A percentile compares a stretch with the other conserved stretches of the same genome.
Evolutionary conservation across 2,113 vertebrate species (phyloP).

Genomic region (Odontesthes bonariensis): DNA sequence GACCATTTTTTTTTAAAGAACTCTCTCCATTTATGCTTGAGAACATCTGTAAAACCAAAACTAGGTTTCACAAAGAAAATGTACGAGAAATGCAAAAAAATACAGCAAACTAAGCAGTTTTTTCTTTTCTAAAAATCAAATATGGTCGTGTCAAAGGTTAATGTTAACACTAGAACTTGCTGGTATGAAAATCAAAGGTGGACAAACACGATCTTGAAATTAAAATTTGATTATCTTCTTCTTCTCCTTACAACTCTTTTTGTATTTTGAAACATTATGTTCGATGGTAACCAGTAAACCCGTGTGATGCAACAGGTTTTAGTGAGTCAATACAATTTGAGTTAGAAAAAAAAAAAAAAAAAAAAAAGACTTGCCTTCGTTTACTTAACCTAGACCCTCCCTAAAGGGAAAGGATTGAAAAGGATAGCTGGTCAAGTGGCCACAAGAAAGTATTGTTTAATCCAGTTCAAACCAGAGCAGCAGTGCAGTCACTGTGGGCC

Average conservation of each 20-base stretch:
- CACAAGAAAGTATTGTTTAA: constrained; percentile 54
- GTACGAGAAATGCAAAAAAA: constrained; percentile 8
- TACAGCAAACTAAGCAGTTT: constrained; percentile 8
- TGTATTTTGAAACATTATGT: too few relatives aligned
- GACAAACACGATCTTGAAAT: neutral
- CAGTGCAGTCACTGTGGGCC: constrained; percentile 7
- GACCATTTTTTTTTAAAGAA: neutral
- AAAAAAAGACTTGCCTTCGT: too few relatives aligned
- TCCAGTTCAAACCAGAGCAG: constrained; percentile 63
- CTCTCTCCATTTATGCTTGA: neutral
- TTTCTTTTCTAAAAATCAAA: too few relatives aligned
- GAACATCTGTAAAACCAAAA: constrained; percentile 10
- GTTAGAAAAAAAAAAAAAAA: too few relatives aligned
- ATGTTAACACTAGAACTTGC: neutral
- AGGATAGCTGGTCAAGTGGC: constrained; percentile 26
- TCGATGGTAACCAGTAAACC: too few relatives aligned
- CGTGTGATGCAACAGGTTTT: too few relatives aligned
- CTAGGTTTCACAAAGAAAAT: constrained; percentile 1
- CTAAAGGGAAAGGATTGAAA: constrained; percentile 25
- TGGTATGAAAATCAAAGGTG: neutral
- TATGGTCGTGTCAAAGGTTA: neutral
- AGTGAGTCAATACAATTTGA: too few relatives aligned
- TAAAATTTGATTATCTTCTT: too few relatives aligned
- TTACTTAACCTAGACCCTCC: neutral
- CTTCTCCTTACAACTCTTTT: too few relatives aligned